phyloP scores from a whole-genome alignment of 2,888 invertebrate genomes.

The Parochlus steinenii region DNA sequence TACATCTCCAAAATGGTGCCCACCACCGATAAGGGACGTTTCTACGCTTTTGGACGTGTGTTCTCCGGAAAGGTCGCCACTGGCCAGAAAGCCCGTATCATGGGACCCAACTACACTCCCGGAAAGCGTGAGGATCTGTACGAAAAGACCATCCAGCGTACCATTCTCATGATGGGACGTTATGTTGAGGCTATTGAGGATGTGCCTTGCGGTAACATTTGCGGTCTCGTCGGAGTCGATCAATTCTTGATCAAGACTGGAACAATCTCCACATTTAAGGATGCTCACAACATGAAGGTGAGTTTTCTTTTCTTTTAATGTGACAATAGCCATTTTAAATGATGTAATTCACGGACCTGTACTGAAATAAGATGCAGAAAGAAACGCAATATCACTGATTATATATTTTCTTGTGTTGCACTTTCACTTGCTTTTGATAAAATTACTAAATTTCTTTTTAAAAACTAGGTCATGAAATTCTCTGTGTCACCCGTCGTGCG shows the following conservation, averaged over 20 bases:
- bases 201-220: conserved; percentile 98
- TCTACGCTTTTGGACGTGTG: conserved; percentile 99
- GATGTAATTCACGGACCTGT: conserved; percentile 21
- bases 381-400: not conserved
- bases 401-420: conserved; percentile 1
- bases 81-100: conserved; percentile 90
- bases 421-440: conserved; percentile 11
- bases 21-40: conserved; percentile 97
- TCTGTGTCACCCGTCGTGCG: conserved; percentile 98
- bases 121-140: conserved; percentile 99
- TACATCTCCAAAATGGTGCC: conserved; percentile 99
- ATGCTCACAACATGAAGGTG: conserved; percentile 95
- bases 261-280: conserved; percentile 96
- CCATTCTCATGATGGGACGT: conserved; percentile 99
- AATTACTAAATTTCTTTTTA: conserved; percentile 1
- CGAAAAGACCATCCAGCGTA: conserved; percentile 98
- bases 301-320: conserved; percentile 7
- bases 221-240: conserved; percentile 98
- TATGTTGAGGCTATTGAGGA: conserved; percentile 99
- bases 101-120: conserved; percentile 96
- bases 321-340: conserved; percentile 7
- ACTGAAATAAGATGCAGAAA: conserved; percentile 15
- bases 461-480: conserved; percentile 99
- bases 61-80: conserved; percentile 91
- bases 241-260: conserved; percentile 99